Evolutionary conservation across 2,113 vertebrate genomes (phyloP).

Genomic region (Pomatorhinus ruficollis): DNA sequence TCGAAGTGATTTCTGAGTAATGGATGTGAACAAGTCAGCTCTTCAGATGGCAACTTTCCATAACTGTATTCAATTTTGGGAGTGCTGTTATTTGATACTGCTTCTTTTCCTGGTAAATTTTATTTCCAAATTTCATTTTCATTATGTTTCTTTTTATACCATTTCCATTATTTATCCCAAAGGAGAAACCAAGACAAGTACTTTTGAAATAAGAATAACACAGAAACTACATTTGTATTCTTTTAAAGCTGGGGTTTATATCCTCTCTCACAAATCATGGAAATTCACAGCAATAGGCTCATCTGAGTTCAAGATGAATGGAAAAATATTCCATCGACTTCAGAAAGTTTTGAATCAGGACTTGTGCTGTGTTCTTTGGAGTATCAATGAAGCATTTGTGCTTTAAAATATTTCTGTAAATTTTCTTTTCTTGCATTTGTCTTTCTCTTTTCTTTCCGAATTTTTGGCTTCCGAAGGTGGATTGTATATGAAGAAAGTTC

Average conservation of each 20-base stretch:
- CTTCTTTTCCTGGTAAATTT: slow-evolving; percentile 57
- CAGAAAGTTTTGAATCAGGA: background rate
- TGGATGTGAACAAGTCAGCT: slow-evolving; percentile 43
- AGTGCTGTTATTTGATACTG: slow-evolving; percentile 30
- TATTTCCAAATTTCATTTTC: slow-evolving; percentile 64
- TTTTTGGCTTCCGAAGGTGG: background rate
- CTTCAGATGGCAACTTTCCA: slow-evolving; percentile 53
- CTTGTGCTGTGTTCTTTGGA: background rate
- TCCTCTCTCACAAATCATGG: slow-evolving; percentile 16
- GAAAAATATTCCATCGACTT: background rate
- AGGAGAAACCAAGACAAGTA: slow-evolving; percentile 35
- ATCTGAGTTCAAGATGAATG: background rate
- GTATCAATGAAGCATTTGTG: background rate
- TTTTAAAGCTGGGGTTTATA: slow-evolving; percentile 19
- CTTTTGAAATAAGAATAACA: slow-evolving; percentile 39
- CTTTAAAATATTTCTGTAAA: background rate
- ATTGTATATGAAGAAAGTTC: background rate
- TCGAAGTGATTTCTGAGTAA: slow-evolving; percentile 51
- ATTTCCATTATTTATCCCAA: slow-evolving; percentile 29
- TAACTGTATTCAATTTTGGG: slow-evolving; percentile 47
- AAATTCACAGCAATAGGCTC: slow-evolving; percentile 29
- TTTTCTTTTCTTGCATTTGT: background rate
- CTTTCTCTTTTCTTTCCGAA: background rate
- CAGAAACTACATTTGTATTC: slow-evolving; percentile 24
- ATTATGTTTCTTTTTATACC: slow-evolving; percentile 29